Evolutionary conservation across 2,113 vertebrate species (phyloP).

Genomic region (Hyla sarda): DNA sequence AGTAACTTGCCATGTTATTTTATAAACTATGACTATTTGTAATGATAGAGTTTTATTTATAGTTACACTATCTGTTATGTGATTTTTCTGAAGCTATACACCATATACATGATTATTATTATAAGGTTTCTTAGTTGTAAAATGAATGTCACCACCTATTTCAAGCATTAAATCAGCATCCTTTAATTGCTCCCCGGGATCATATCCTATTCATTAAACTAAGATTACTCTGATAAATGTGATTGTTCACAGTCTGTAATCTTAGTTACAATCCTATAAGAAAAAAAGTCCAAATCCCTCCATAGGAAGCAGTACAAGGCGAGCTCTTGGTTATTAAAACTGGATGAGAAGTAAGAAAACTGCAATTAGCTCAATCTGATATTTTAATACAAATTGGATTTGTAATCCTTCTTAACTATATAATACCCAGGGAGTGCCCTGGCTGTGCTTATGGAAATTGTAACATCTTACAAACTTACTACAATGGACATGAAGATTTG

Average conservation of each 20-base stretch:
- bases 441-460: background rate
- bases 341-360: background rate
- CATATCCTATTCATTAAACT: slow-evolving; percentile 2
- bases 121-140: too few relatives aligned
- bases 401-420: slow-evolving; percentile 19
- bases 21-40: too few relatives aligned
- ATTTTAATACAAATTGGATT: slow-evolving; percentile 14
- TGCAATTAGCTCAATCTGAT: slow-evolving; percentile 16
- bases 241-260: background rate
- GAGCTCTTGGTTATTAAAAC: background rate
- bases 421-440: background rate
- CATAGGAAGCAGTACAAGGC: background rate
- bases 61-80: too few relatives aligned
- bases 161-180: background rate
- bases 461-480: background rate
- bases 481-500: background rate
- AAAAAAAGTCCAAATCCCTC: background rate
- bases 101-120: too few relatives aligned
- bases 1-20: too few relatives aligned
- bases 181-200: background rate
- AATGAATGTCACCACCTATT: too few relatives aligned
- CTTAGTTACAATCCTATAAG: background rate
- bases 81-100: too few relatives aligned
- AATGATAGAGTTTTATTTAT: too few relatives aligned
- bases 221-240: background rate